Evolutionary conservation across 2,113 vertebrate species (phyloP), one percentile per base, ranked within the genome.

Genomic region (Cinclus cinclus): DNA sequence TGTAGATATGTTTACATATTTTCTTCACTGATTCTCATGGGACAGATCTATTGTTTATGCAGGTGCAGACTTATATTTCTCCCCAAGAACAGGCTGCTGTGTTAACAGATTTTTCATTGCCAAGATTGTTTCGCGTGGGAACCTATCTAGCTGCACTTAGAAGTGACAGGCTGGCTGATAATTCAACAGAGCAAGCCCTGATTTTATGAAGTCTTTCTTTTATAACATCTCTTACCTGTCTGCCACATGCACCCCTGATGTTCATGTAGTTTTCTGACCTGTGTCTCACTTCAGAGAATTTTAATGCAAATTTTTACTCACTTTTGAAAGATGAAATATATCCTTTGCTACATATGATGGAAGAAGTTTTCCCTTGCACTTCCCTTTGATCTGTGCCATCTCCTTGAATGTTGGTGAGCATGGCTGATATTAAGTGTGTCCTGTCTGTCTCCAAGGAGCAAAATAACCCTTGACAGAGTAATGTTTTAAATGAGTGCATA

Each of bases 371-470:
- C 8, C 14, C 19, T 19, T 69, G 9, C 4, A 1, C 10, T 70
- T 65, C 21, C 23, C 9, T 79, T 49, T 2, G 0, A n/a, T 8
- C 6, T 31, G 3, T 71, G 42, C 15, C 16, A 0, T 25, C n/a
- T 67, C 58, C 83, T 33, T 46, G 19, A 27, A 58, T 18, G 15
- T 9, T 75, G 5, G 18, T 79, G 31, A 69, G 5, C 1, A 1
- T 3, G 21, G 17, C 12, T 70, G 35, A 39, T 7, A 4, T 24
- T 18, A 70, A 6, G 21, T 39, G 37, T 25, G n/a, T 3, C 7
- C 15, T 56, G 19, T 69, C 12, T 52, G 11, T 22, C 37, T 64
- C 30, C 30, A 70, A 52, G 27, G 4, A 50, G 27, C 19, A 87
- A 58, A 73, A 67, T 5, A 42, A 47, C 12, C 4, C 13, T 70